Evolutionary conservation across 2,797 vertebrate genomes (phyloP).

Genomic region (Sciurus carolinensis): DNA sequence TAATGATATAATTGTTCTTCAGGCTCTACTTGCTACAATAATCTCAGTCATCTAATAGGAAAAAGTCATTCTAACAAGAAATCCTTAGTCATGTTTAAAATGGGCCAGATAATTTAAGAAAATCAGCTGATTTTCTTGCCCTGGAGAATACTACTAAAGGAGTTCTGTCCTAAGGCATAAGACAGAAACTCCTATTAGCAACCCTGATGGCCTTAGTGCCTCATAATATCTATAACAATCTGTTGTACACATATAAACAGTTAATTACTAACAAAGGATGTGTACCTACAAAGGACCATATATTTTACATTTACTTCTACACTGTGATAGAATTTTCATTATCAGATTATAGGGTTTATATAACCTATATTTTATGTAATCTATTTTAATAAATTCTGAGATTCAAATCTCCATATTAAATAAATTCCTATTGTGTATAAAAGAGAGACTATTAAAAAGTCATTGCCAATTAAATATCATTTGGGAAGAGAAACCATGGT

Average conservation of each 20-base stretch:
- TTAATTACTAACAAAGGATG: conserved; percentile 9
- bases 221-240: not conserved
- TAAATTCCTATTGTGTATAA: conserved; percentile 15
- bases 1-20: conserved; percentile 47
- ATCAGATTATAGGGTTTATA: not conserved
- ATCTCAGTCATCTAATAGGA: conserved; percentile 67
- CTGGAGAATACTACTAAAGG: conserved; percentile 61
- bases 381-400: conserved; percentile 55
- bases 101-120: conserved; percentile 85
- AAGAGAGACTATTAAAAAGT: conserved; percentile 12
- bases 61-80: conserved; percentile 73
- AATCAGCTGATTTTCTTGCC: conserved; percentile 76
- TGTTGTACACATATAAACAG: not conserved
- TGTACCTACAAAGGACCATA: not conserved
- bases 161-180: conserved; percentile 52
- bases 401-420: conserved; percentile 48
- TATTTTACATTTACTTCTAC: not conserved
- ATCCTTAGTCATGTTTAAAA: conserved; percentile 85
- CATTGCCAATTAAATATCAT: not conserved
- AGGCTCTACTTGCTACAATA: conserved; percentile 63
- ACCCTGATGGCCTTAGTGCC: not conserved
- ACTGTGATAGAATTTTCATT: not conserved
- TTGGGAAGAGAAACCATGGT: conserved; percentile 36
- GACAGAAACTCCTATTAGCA: conserved; percentile 45
- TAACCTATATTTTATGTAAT: not conserved